Evolutionary conservation across 2,797 vertebrate genomes (phyloP).

Genomic region (Dipus sagitta): DNA sequence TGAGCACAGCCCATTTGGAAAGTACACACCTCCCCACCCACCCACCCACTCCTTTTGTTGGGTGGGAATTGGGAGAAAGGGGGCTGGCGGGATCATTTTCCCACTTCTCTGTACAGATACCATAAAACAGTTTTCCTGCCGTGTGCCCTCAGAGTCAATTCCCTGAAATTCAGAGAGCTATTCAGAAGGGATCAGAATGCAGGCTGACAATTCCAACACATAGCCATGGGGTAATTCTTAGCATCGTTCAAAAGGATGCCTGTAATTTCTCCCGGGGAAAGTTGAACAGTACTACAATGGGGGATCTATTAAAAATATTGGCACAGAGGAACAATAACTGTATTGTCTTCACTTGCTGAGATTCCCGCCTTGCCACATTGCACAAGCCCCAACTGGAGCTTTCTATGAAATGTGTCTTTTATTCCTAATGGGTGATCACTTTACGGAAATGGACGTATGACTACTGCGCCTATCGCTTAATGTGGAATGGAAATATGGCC

Average conservation of each 20-base stretch:
- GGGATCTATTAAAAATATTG: constrained; percentile 85
- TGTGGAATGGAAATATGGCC: constrained; percentile 40
- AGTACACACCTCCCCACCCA: background rate
- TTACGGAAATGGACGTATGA: constrained; percentile 77
- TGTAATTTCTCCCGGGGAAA: constrained; percentile 82
- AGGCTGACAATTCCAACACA: constrained; percentile 77
- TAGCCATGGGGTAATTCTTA: constrained; percentile 78
- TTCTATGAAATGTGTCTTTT: constrained; percentile 82
- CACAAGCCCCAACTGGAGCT: constrained; percentile 84
- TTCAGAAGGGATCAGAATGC: constrained; percentile 69
- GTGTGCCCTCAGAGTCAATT: constrained; percentile 69
- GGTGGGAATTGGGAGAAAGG: constrained; percentile 58
- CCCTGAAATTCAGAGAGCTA: constrained; percentile 73
- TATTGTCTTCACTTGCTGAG: constrained; percentile 83
- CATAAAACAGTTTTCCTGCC: constrained; percentile 47
- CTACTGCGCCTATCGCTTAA: constrained; percentile 22
- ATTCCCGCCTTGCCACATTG: constrained; percentile 74
- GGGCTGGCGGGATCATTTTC: constrained; percentile 49
- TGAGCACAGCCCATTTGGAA: constrained; percentile 17
- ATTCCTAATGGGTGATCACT: constrained; percentile 81
- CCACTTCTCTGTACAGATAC: constrained; percentile 71
- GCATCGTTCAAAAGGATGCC: constrained; percentile 75
- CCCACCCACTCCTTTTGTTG: background rate
- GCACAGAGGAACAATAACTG: constrained; percentile 80
- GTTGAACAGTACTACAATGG: constrained; percentile 80